Conservation (phyloP, 1,140 invertebrate species). For the Macrotrachela quadricornifera region DNA sequence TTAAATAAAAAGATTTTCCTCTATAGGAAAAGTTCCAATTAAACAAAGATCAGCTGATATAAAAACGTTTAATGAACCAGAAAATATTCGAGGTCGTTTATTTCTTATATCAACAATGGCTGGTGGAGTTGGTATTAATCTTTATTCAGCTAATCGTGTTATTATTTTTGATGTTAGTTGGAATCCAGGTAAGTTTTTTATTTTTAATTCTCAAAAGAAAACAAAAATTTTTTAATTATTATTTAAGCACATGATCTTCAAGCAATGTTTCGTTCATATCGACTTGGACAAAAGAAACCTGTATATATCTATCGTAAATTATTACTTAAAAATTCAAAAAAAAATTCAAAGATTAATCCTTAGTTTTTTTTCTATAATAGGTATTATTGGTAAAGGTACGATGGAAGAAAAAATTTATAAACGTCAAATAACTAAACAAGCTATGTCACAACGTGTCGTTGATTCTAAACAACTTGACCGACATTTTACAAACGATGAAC, state of each 20-base stretch:
- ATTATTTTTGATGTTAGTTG: slow-evolving; percentile 92
- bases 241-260: slow-evolving; percentile 78
- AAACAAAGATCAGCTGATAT: slow-evolving; percentile 52
- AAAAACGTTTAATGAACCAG: slow-evolving; percentile 53
- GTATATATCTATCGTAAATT: slow-evolving; percentile 67
- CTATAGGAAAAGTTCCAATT: too few species aligned
- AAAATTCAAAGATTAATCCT: too few species aligned
- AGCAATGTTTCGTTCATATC: slow-evolving; percentile 82
- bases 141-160: slow-evolving; percentile 80
- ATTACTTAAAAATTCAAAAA: too few species aligned
- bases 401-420: slow-evolving; percentile 99
- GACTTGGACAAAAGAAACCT: slow-evolving; percentile 61
- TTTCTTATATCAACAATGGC: slow-evolving; percentile 88
- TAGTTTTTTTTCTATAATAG: too few species aligned
- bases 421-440: slow-evolving; percentile 74
- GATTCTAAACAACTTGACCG: slow-evolving; percentile 90
- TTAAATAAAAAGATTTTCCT: too few species aligned
- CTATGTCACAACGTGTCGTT: slow-evolving; percentile 71
- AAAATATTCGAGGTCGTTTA: slow-evolving; percentile 34
- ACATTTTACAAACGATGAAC: slow-evolving; percentile 67
- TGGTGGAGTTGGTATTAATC: slow-evolving; percentile 66
- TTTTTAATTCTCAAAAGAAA: too few species aligned
- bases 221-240: too few species aligned
- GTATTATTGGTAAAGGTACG: slow-evolving; percentile 58
- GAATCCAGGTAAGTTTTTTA: slow-evolving; percentile 46